Base-by-base conservation (phyloP, 2,888 invertebrate species). In the Polymixis flavicincta region DNA sequence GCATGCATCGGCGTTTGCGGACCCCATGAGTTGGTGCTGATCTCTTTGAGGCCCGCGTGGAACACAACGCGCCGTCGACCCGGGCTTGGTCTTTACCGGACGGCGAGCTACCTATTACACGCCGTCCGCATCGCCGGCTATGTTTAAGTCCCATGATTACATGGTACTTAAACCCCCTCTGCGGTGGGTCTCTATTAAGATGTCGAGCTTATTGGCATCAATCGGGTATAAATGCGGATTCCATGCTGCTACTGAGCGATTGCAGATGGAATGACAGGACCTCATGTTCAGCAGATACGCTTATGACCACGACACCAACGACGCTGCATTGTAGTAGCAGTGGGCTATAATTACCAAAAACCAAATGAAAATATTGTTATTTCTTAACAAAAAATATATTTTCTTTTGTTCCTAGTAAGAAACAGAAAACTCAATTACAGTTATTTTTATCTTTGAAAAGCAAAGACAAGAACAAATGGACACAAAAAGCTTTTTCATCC, bases 401-500 rank as follows among this genome's bases (percentile, higher is more conserved):
- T 60, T 25, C 4, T 19, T 54, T 37, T 37, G n/a, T 28, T 37
- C 28, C 0, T 11, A 13, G 11, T 13, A 42, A 52, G 6, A 50
- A 28, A 32, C 2, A 71, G 25, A 63, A 57, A 42, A 50, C 22
- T 32, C 55, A 76, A 76, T 70, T 50, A 48, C 7, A 60, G 22
- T 37, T 37, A 50, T 61, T 55, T 75, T 75, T 61, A 55, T 61
- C 28, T 70, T 55, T 17, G 50, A 19, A 32, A 76, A 76, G 61
- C 54, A 69, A 69, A 60, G 13, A 75, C 25, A 54, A 32, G 28
- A 67, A 54, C n/a, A 60, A 55, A 63, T 32, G 32, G 19, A 50
- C 63, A 13, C 42, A 22, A 55, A 73, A 17, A 50, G 7, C 55
- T 42, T 52, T 42, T 70, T 63, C 28, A 32, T 32, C 25, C 11